Percentiles rank a stretch among this genome's conserved stretches.
Evolutionary conservation across 2,888 invertebrate genomes (phyloP).

Genomic region (Heteropelma amictum): DNA sequence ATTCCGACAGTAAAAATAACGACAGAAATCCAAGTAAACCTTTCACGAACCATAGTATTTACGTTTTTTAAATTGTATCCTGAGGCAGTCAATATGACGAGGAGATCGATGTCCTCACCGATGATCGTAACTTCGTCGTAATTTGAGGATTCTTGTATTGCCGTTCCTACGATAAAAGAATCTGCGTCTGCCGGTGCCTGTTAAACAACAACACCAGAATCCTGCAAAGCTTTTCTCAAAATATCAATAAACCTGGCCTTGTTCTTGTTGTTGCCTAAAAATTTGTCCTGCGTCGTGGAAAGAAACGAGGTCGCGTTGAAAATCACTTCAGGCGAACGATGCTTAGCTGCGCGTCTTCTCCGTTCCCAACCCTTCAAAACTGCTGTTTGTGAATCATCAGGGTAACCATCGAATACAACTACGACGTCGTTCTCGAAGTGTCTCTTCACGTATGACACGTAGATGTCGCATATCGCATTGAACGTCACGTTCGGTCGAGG

Average conservation of each 20-base stretch:
- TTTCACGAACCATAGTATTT: too few species aligned
- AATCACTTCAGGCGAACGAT: constrained; percentile 17
- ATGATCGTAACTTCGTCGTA: too few species aligned
- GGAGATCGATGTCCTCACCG: too few species aligned
- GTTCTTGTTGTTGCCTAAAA: constrained; percentile 1
- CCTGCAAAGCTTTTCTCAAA: too few species aligned
- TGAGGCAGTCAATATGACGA: too few species aligned
- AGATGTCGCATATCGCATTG: constrained; percentile 4
- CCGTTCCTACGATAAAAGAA: constrained; percentile 28
- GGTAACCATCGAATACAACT: neutral
- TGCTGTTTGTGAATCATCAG: constrained; percentile 34
- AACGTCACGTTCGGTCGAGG: neutral
- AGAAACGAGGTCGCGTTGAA: constrained; percentile 5
- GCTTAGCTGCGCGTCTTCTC: constrained; percentile 47
- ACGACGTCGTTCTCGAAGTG: neutral
- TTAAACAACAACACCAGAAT: too few species aligned
- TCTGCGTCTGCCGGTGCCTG: constrained; percentile 49
- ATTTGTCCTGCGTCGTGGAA: constrained; percentile 1
- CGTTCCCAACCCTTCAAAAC: constrained; percentile 29
- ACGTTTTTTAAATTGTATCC: too few species aligned
- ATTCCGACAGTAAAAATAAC: too few species aligned
- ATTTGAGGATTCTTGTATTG: constrained; percentile 14
- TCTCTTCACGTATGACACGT: neutral
- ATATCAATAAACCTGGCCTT: neutral
- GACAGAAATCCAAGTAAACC: too few species aligned